Evolutionary conservation across 2,113 vertebrate species (phyloP).

Genomic region (Odobenus rosmarus): DNA sequence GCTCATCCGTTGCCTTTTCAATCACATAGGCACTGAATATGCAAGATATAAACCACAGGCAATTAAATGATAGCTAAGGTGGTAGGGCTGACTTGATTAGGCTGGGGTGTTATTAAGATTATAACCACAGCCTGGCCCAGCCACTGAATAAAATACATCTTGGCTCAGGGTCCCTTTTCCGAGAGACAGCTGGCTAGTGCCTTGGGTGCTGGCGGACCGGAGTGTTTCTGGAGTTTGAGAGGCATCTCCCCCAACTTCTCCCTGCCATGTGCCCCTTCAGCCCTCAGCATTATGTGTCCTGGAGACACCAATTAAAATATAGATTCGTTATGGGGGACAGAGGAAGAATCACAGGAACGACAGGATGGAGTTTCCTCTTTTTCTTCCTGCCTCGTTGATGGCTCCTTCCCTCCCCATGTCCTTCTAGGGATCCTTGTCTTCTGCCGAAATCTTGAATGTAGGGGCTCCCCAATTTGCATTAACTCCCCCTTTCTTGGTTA

Average conservation of each 20-base stretch:
- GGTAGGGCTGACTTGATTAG: conserved; percentile 79
- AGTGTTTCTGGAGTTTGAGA: not conserved
- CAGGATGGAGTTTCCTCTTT: not conserved
- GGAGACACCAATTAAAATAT: not conserved
- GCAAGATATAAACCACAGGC: conserved; percentile 81
- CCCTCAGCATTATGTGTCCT: not conserved
- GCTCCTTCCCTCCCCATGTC: not conserved
- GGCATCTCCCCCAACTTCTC: not conserved
- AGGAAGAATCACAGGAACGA: not conserved
- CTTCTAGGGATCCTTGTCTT: not conserved
- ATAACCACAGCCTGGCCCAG: conserved; percentile 46
- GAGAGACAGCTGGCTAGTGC: not conserved
- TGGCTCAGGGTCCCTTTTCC: not conserved
- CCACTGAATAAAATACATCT: not conserved
- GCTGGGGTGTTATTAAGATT: conserved; percentile 74
- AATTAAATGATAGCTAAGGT: conserved; percentile 83
- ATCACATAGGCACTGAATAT: conserved; percentile 80
- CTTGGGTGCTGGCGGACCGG: not conserved
- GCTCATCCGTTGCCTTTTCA: conserved; percentile 79
- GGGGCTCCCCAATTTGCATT: not conserved
- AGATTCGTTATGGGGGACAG: not conserved
- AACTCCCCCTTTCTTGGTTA: not conserved
- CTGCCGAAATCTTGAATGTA: not conserved
- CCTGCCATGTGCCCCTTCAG: not conserved
- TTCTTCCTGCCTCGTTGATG: not conserved